Conservation (phyloP, 2,797 vertebrate species). For the Siniperca undulata region DNA sequence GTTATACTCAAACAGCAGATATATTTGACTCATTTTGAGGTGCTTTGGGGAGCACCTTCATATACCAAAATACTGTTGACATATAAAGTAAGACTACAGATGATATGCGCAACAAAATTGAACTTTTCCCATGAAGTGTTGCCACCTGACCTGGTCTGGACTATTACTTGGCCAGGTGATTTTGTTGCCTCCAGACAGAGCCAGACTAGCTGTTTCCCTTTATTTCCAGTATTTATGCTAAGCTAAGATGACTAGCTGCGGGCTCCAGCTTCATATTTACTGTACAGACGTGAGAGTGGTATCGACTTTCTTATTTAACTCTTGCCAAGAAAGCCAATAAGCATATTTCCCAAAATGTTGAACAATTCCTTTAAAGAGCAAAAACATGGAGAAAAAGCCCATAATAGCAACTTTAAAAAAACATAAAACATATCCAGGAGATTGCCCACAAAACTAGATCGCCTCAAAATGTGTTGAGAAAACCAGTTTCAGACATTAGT, state of each 20-base stretch:
- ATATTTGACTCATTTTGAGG: neutral
- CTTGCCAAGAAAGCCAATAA: neutral
- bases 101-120: neutral
- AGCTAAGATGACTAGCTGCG: constrained; percentile 6
- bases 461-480: constrained; percentile 11
- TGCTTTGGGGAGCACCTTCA: neutral
- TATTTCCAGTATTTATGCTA: neutral
- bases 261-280: neutral
- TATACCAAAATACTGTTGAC: neutral
- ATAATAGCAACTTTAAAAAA: neutral
- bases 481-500: constrained; percentile 1
- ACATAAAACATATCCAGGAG: neutral
- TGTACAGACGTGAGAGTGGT: neutral
- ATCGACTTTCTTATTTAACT: neutral
- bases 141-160: neutral
- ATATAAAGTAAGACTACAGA: neutral
- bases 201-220: neutral
- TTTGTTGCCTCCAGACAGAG: neutral
- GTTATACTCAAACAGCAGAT: neutral
- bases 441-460: neutral
- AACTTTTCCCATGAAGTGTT: neutral
- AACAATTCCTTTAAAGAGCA: constrained; percentile 18
- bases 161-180: neutral
- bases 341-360: neutral
- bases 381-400: constrained; percentile 14